Conservation (phyloP, 2,888 invertebrate species). For the Petrolisthes manimaculis region DNA sequence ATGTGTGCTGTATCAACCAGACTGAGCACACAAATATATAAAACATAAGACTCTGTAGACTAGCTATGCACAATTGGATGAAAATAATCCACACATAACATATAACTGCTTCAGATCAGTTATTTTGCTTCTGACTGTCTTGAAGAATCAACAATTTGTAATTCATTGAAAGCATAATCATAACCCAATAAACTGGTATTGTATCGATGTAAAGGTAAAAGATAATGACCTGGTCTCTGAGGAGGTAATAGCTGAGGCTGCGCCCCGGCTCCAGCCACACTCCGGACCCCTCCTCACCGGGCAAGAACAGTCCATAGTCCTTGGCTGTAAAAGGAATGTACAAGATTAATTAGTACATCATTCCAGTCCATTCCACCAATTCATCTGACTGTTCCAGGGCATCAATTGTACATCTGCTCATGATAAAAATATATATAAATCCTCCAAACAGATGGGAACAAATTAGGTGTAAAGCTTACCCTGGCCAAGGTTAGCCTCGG, state of each 20-base stretch:
- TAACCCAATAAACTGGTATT: too few species aligned
- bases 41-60: too few species aligned
- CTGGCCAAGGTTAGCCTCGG: conserved; percentile 89
- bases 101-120: too few species aligned
- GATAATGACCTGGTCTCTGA: conserved; percentile 81
- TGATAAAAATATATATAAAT: conserved; percentile 26
- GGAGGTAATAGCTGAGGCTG: conserved; percentile 95
- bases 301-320: conserved; percentile 96
- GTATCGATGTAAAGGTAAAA: too few species aligned
- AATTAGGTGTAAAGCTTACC: conserved; percentile 77
- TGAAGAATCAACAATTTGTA: too few species aligned
- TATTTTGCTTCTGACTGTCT: not conserved
- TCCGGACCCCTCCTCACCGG: conserved; percentile 96
- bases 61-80: too few species aligned
- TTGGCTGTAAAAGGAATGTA: conserved; percentile 77
- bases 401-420: not conserved
- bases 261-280: conserved; percentile 97
- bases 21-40: too few species aligned
- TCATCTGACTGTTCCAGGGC: not conserved
- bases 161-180: too few species aligned
- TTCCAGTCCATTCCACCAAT: not conserved
- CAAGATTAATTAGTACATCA: not conserved
- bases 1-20: too few species aligned
- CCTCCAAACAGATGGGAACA: not conserved
- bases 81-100: too few species aligned